Evolutionary conservation across 2,888 invertebrate species (phyloP), one percentile per base, ranked within the genome.

Genomic region (Lydus trimaculatus): DNA sequence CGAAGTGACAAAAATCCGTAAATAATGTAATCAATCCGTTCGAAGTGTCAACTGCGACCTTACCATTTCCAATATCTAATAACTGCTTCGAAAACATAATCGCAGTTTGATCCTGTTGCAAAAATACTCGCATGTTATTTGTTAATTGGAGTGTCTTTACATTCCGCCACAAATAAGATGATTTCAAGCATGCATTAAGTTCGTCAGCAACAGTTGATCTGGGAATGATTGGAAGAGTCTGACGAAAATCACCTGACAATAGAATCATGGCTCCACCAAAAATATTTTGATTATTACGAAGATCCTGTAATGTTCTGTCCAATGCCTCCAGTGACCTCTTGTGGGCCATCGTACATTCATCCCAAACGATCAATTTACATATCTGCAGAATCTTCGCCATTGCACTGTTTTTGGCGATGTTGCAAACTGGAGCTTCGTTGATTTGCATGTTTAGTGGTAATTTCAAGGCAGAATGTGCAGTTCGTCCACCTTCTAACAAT

Each of bases 401-500:
- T 7, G 17, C 39, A 1, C 11, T 11, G 3, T 67, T 61, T 58
- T 65, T 73, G 15, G 39, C 13, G 33, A 71, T 80, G 52, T 81
- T 81, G 72, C 83, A 84, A 8, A 70, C 72, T 69, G 83, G 76
- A 17, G 60, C 73, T 71, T 79, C 77, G 61, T 39, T 76, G 4
- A 2, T 69, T 59, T 72, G 71, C 28, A 60, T 11, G 13, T 83
- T 78, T 28, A 85, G 70, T 58, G 82, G 83, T 67, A 84, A 71
- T 66, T 84, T 83, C 2, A 85, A 76, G 28, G 76, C 72, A 13
- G 81, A 82, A 78, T 85, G 84, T 13, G 82, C 82, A 52, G 84
- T 86, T 72, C 80, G 66, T 15, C 78, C 78, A 31, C 82, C 80
- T 59, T 79, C 75, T 23, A 87, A 70, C 33, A 86, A 76, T 17